A percentile compares a stretch with the other conserved stretches of the same genome.
Evolutionary conservation across 2,888 invertebrate species (phyloP).

Genomic region (Alloplasta piceator): DNA sequence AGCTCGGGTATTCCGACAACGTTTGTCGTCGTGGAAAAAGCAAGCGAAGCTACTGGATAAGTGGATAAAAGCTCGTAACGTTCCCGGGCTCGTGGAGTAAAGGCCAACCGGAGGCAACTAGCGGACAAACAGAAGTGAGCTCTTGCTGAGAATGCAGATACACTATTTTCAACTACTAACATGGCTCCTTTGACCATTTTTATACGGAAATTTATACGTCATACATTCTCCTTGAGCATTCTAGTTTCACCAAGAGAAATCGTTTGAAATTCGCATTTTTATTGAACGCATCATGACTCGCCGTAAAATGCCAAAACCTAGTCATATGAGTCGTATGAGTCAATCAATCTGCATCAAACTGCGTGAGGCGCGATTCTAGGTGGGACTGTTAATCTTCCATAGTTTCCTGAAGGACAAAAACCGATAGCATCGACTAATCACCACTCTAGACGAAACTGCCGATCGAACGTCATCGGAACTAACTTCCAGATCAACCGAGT

Average conservation of each 20-base stretch:
- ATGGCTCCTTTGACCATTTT: too few relatives aligned
- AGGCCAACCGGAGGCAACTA: not conserved
- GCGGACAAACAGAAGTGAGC: not conserved
- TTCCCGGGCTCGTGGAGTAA: not conserved
- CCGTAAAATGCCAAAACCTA: too few relatives aligned
- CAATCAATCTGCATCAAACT: too few relatives aligned
- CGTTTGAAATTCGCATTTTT: not conserved
- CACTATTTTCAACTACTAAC: not conserved
- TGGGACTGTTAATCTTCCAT: not conserved
- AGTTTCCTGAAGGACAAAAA: conserved; percentile 15
- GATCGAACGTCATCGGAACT: conserved; percentile 77
- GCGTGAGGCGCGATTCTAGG: too few relatives aligned
- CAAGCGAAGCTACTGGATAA: conserved; percentile 5
- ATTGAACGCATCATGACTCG: too few relatives aligned
- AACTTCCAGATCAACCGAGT: conserved; percentile 73
- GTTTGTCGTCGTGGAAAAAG: conserved; percentile 12
- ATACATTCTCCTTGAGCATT: not conserved
- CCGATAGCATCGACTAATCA: conserved; percentile 58
- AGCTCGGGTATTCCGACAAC: conserved; percentile 21
- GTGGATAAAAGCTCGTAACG: not conserved
- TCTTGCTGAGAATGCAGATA: conserved; percentile 9
- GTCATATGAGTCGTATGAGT: too few relatives aligned
- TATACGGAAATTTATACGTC: too few relatives aligned
- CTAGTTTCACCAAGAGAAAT: not conserved
- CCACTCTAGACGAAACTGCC: conserved; percentile 42